Evolutionary conservation across 2,888 invertebrate genomes (phyloP), one percentile per base, ranked within the genome.

Genomic region (Halictus ligatus): DNA sequence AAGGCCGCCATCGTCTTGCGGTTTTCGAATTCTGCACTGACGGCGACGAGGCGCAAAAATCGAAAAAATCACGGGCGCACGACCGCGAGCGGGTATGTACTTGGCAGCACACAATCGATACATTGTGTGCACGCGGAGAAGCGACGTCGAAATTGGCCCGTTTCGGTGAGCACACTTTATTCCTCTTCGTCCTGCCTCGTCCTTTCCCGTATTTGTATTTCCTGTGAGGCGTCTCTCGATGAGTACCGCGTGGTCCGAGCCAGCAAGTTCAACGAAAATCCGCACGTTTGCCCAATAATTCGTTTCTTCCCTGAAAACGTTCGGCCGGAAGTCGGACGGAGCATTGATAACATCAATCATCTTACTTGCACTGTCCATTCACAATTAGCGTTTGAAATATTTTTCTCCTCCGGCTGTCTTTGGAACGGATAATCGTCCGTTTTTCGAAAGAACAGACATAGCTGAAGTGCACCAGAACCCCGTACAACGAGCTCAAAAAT

Each of bases 201-300:
- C 86, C 73, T 79, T 75, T 79, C 35, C 78, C 80, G 88, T 86
- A 86, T 88, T 89, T 89, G 84, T 88, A 88, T 79, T 88, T 86
- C 80, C 73, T 71, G 73, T 79, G 84, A 84, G 67, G 88, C 81
- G 50, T 75, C 43, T 35, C 40, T 40, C 77, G 69, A 67, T 69
- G 60, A 78, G 50, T 21, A 40, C 50, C 77, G 72, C 54, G 18
- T 18, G n/a, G 60, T 48, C 58, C 50, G 79, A 80, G 50, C 50
- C 78, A 54, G 82, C 64, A 69, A 69, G 58, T 64, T 74, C 43
- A 48, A 76, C 58, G 84, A 78, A 85, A 80, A 78, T 77, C 60
- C 71, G 13, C 79, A 87, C 86, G 86, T 75, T 69, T 67, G 35
- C 50, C 73, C 79, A 79, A 87, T 81, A 86, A 82, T 82, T 87